phyloP scores from a whole-genome alignment of 2,797 vertebrate species.

The Sphenodon punctatus region DNA sequence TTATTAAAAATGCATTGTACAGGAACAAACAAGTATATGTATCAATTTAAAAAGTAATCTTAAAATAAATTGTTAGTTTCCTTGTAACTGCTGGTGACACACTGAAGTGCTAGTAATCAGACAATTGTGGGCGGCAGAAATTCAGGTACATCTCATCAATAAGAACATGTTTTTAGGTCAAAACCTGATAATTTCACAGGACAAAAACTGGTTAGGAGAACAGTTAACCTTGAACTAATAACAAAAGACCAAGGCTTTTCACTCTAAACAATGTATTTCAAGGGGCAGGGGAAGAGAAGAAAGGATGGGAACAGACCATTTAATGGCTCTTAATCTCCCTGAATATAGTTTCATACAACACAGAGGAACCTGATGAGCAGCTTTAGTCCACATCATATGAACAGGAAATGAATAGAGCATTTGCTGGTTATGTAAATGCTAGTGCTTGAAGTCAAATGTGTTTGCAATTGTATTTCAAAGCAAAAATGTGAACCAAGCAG shows the following conservation, averaged over 20 bases:
- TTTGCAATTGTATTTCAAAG: not conserved
- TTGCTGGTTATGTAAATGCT: not conserved
- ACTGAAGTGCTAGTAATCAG: not conserved
- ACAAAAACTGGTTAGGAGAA: not conserved
- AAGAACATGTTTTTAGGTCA: not conserved
- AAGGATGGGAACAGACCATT: not conserved
- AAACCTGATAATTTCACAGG: not conserved
- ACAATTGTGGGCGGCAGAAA: not conserved
- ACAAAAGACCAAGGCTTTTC: not conserved
- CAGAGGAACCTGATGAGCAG: conserved; percentile 14
- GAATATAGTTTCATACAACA: not conserved
- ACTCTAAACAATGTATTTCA: not conserved
- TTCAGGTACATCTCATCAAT: not conserved
- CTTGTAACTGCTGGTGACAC: not conserved
- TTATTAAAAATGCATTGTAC: not conserved
- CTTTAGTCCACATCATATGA: not conserved
- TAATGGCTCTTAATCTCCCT: not conserved
- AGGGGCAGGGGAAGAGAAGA: too few relatives aligned
- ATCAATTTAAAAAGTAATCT: not conserved
- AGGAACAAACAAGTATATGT: not conserved
- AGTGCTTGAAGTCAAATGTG: not conserved
- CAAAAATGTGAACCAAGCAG: not conserved
- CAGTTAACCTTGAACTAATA: not conserved
- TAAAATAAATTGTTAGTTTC: not conserved
- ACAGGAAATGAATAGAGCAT: not conserved